These are phyloP conservation scores for Seriola rivoliana DNA, from an alignment of 2,113 vertebrate genomes.

Conservation along the genomic window DNA sequence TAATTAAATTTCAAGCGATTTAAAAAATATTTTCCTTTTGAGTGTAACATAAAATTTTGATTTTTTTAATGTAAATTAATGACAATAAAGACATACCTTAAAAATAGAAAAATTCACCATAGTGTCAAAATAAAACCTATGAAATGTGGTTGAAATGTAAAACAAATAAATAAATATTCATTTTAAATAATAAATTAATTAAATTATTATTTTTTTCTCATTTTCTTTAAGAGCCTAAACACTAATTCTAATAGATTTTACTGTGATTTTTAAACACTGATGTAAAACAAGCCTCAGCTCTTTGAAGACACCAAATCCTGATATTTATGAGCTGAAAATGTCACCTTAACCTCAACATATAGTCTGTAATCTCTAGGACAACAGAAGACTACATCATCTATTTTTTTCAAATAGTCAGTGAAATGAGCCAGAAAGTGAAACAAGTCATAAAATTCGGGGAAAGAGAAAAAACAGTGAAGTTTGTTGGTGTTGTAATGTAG, in stretches of 20 bases:
- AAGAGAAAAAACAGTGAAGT: constrained; percentile 44
- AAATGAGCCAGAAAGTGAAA: constrained; percentile 51
- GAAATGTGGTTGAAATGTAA: not conserved
- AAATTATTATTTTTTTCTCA: not conserved
- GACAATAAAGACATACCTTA: not conserved
- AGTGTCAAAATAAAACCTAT: not conserved
- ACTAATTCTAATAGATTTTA: not conserved
- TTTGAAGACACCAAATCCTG: not conserved
- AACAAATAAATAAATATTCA: not conserved
- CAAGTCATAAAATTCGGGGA: constrained; percentile 39
- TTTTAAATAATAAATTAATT: not conserved
- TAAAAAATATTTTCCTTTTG: not conserved
- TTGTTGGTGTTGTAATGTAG: constrained; percentile 68
- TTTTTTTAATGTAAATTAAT: not conserved
- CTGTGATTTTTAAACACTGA: not conserved
- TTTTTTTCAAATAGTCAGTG: constrained; percentile 15
- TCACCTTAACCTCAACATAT: not conserved
- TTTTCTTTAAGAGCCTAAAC: not conserved
- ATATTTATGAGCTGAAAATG: not conserved
- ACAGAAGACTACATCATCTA: not conserved
- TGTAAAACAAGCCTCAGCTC: not conserved
- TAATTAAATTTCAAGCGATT: not conserved
- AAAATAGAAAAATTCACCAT: not conserved
- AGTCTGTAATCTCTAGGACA: constrained; percentile 13
- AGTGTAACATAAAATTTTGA: not conserved